Base-by-base conservation (phyloP, 2,888 invertebrate species). In the Drosophila vallismaia region DNA sequence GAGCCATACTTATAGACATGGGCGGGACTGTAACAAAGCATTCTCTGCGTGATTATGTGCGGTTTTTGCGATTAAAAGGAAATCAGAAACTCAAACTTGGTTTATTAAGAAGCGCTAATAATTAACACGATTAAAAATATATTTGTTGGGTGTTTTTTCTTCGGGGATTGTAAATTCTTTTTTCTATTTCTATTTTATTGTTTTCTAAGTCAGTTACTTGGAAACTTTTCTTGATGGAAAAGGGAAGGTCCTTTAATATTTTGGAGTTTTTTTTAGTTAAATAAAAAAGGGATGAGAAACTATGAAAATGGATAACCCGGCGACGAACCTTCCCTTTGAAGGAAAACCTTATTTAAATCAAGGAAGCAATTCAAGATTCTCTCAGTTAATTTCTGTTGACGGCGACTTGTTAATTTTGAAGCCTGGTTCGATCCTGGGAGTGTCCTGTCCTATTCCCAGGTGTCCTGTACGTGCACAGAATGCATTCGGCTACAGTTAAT, bases 21-120 rank as follows among this genome's bases (percentile, higher is more conserved):
- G 10, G 4, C 9, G 42, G 40, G 28, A 42, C 2, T 12, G 33
- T 33, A 48, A 50, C 50, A 57, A 60, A 62, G 71, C 42, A 45
- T 40, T 14, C 24, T 51, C 55, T 50, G 38, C 54, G 69, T 70
- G 70, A 51, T 70, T 59, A 59, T 58, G 48, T 50, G 69, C 58
- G 33, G 51, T 38, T 69, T 68, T 44, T 24, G 31, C 45, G 26
- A 66, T 67, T 51, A 40, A 67, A 55, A 19, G 55, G 31, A 67
- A 31, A 31, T 48, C 9, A 6, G 10, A 53, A 68, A 53, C 19
- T 19, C 19, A 19, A 19, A 19, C 19, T 19, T 19, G 19, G 19
- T 63, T 62, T 64, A 42, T 48, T 10, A 38, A n/a, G n/a, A 5
- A 44, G 9, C 24, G 19, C 44, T 24, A 10, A 24, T 44, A 44